Evolutionary conservation across 2,797 vertebrate species (phyloP).

Genomic region (Ispidina picta): DNA sequence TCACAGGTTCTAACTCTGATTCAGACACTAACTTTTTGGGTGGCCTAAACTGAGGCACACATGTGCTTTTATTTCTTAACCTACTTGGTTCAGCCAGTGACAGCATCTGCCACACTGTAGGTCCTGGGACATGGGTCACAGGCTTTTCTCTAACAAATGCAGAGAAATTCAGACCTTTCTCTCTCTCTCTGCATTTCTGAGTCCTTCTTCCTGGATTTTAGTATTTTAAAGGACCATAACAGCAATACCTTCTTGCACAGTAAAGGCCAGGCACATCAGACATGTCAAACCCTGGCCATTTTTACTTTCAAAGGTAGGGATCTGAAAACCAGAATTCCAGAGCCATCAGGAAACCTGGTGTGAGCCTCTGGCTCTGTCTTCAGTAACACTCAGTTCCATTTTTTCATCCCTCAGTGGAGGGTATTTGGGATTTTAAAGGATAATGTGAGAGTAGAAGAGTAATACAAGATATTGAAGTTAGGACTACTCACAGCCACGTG

Average conservation of each 20-base stretch:
- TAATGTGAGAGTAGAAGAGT: not conserved
- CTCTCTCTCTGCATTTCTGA: not conserved
- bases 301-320: not conserved
- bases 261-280: not conserved
- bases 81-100: not conserved
- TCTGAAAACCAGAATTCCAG: not conserved
- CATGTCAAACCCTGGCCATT: not conserved
- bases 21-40: not conserved
- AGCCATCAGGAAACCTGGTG: not conserved
- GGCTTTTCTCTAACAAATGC: not conserved
- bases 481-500: constrained; percentile 84
- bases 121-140: not conserved
- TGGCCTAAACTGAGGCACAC: constrained; percentile 7
- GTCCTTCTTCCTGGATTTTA: not conserved
- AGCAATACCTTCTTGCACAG: not conserved
- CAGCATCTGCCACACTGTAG: not conserved
- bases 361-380: not conserved
- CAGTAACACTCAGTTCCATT: not conserved
- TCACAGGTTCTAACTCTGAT: not conserved
- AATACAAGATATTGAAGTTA: not conserved
- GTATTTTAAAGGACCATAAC: not conserved
- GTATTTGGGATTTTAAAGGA: not conserved
- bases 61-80: not conserved
- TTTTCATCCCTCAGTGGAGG: not conserved
- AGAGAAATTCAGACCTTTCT: not conserved